A percentile compares a stretch with the other conserved stretches of the same genome.
These are phyloP conservation scores for Thermophis baileyi DNA, from an alignment of 2,113 vertebrate species.

Conservation along the genomic window DNA sequence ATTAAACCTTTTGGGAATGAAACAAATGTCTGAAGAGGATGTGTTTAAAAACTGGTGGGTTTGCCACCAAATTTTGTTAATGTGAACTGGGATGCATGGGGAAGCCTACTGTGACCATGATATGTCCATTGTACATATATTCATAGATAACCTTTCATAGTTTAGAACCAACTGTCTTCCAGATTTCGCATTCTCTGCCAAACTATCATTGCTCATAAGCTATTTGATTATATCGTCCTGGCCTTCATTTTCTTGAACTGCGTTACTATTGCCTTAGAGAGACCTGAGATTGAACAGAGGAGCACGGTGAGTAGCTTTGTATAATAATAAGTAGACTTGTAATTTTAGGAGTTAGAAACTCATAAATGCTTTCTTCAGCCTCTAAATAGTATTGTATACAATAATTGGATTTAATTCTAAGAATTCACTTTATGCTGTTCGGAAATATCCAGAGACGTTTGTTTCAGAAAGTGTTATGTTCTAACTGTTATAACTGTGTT, in stretches of 20 bases:
- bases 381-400: not conserved
- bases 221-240: slow-evolving; percentile 95
- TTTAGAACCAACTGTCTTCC: slow-evolving; percentile 34
- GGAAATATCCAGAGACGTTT: not conserved
- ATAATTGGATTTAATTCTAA: not conserved
- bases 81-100: not conserved
- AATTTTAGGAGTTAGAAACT: not conserved
- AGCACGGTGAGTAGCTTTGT: slow-evolving; percentile 81
- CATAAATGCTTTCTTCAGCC: not conserved
- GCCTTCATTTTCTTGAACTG: slow-evolving; percentile 99
- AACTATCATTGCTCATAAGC: slow-evolving; percentile 93
- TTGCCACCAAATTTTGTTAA: not conserved
- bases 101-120: not conserved
- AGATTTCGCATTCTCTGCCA: slow-evolving; percentile 95
- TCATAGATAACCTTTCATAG: not conserved
- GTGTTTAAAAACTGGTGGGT: not conserved
- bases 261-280: slow-evolving; percentile 96
- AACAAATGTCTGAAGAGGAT: not conserved
- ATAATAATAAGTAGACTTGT: not conserved
- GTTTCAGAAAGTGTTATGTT: not conserved
- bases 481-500: no score
- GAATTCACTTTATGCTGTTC: not conserved
- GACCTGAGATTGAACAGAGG: slow-evolving; percentile 93
- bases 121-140: not conserved
- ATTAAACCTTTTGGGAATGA: not conserved